phyloP scores from a whole-genome alignment of 2,113 vertebrate genomes.

The Vidua macroura region DNA sequence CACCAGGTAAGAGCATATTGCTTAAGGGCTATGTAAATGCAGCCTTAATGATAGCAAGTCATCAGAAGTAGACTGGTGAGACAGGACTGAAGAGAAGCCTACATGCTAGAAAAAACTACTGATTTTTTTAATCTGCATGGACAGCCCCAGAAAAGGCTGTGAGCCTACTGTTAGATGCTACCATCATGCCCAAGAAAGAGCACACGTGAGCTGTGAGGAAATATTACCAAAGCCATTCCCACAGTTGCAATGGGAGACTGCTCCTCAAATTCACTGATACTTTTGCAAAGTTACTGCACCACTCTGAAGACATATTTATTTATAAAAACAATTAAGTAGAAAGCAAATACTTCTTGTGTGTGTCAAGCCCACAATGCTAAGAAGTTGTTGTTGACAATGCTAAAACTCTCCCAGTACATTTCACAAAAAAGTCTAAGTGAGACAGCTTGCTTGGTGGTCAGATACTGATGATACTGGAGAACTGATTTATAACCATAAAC shows the following conservation, averaged over 20 bases:
- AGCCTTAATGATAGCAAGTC: neutral
- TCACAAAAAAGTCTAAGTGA: neutral
- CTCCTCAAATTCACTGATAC: neutral
- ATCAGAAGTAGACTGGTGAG: neutral
- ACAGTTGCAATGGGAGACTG: neutral
- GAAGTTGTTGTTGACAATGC: neutral
- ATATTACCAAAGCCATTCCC: neutral
- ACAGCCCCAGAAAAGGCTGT: neutral
- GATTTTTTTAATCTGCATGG: neutral
- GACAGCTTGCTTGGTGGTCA: neutral
- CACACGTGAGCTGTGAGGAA: neutral
- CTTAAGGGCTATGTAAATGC: neutral
- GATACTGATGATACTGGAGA: neutral
- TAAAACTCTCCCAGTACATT: neutral
- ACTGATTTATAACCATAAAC: conserved; percentile 3
- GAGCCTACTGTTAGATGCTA: neutral
- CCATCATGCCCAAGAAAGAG: neutral
- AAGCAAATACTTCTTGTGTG: neutral
- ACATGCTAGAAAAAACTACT: neutral
- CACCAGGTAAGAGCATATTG: neutral
- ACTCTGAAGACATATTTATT: neutral
- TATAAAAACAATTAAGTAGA: neutral
- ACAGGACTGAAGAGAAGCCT: neutral
- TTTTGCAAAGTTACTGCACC: neutral
- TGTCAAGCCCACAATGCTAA: neutral